Evolutionary conservation across 1,140 invertebrate genomes (phyloP), one percentile per base, ranked within the genome.

Genomic region (Sipha flava): DNA sequence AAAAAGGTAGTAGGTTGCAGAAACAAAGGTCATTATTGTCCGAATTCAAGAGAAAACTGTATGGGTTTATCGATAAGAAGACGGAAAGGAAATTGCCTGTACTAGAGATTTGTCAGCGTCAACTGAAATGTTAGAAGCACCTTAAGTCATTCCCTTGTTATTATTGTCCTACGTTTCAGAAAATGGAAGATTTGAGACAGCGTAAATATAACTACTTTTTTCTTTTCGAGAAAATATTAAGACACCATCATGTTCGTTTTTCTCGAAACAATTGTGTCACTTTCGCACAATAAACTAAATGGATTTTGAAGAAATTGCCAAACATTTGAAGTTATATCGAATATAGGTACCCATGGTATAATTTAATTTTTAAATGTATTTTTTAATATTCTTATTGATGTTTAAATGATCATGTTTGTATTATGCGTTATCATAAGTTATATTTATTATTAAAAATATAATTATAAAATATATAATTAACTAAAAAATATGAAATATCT

Each of bases 101-200:
- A 70, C 40, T n/a, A 23, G 43, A 70, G 40, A 70, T 70, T 70
- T 70, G 66, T 70, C 66, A 70, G 40, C 66, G 40, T 70, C 40
- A 70, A 70, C 66, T 70, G 40, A 70, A 70, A 70, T 45, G 40
- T 47, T 47, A 47, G 16, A 47, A 47, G 40, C 40, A 31, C 43
- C 40, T 23, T 23, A 47, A 70, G 23, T 16, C 4, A 70, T 70
- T 70, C 16, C 40, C 16, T 47, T 70, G 66, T 47, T 70, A 70
- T 70, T 70, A 43, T 66, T 40, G 37, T 66, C 21, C 37, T 40
- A 43, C 34, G 37, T 43, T 47, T 70, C 66, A 29, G 23, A 47
- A 70, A 70, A 70, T 70, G 16, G 37, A 29, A 47, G 18, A 7
- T 70, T 70, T 6, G n/a, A 18, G 40, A 47, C 14, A 70, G 21